Percentiles rank a stretch among this genome's conserved stretches.
Conservation (phyloP, 2,888 invertebrate species). For the Cheilosia variabilis region DNA sequence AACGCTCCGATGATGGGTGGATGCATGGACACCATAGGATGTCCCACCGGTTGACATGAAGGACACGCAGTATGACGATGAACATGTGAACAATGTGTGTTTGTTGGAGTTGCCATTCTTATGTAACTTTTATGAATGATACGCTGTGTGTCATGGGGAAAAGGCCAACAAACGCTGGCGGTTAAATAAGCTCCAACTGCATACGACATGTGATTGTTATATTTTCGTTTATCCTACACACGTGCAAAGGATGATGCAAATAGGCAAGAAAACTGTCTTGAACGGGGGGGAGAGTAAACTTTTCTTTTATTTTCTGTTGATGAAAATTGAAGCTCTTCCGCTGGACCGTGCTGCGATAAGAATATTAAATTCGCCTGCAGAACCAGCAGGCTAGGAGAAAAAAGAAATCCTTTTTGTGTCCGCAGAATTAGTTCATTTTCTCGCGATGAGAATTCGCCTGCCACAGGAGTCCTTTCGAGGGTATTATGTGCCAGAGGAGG, state of each 20-base stretch:
- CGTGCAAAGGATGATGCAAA: not conserved
- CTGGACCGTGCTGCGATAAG: constrained; percentile 34
- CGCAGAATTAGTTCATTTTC: constrained; percentile 57
- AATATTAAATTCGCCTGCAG: constrained; percentile 57
- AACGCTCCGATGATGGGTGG: constrained; percentile 8
- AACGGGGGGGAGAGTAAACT: not conserved
- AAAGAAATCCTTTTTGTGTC: constrained; percentile 36
- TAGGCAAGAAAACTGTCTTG: not conserved
- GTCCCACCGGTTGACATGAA: constrained; percentile 37
- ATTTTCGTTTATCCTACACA: not conserved
- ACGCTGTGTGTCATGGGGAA: not conserved
- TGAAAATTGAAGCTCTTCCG: constrained; percentile 32
- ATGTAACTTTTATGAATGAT: constrained; percentile 26
- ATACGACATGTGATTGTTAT: not conserved
- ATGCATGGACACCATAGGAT: constrained; percentile 27
- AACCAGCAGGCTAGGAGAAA: not conserved
- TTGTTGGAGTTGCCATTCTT: constrained; percentile 33
- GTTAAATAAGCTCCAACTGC: constrained; percentile 14
- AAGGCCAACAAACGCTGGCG: not conserved
- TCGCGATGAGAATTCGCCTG: constrained; percentile 31
- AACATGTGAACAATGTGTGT: constrained; percentile 22
- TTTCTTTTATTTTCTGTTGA: not conserved
- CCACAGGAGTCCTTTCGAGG: constrained; percentile 37
- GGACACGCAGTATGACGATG: constrained; percentile 6
- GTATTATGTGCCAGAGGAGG: not conserved